Base-by-base conservation (phyloP, 1,140 invertebrate species). In the Drosophila setifemur region DNA sequence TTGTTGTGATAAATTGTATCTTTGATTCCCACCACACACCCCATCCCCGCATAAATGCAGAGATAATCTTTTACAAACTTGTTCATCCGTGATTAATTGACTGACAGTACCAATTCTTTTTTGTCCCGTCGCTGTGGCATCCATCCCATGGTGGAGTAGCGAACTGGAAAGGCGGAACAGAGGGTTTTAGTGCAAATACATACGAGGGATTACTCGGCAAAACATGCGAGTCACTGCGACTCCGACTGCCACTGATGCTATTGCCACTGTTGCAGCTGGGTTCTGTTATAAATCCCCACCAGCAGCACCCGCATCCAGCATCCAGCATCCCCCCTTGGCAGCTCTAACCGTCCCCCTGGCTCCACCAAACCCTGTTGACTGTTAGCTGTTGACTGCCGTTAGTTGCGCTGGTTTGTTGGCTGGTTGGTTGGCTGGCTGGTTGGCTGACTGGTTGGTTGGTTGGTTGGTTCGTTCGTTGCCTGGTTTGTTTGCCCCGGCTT, bases 341-440 rank as follows among this genome's bases (percentile, higher is more conserved):
- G 2, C 19, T 16, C n/a, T 12, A 21, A 44, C 29, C n/a, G 37
- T 12, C 14, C 5, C 19, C 8, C 25, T 2, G 16, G 11, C 21
- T 31, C 8, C 21, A 16, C n/a, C 37, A 19, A 28, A 23, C 37
- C 49, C 49, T 67, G 78, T 74, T 85, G 79, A 85, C 78, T 83
- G 79, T 83, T 85, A 74, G 74, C 70, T 83, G 79, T 83, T 83
- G 78, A 83, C 74, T 83, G 78, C 79, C 54, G 78, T 74, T 85
- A 79, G 78, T 85, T 78, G 73, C 63, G 79, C 63, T 82, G 66
- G 71, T 71, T 81, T 75, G 70, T 71, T 66, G 74, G 52, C 40
- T 67, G 50, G 45, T 53, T 47, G 47, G 49, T 37, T 70, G 53
- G 44, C 11, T 40, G 60, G 28, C 6, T 48, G 40, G 31, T 14